These are phyloP conservation scores for Notocelia uddmanniana DNA, from an alignment of 2,888 invertebrate species.

Conservation along the genomic window DNA sequence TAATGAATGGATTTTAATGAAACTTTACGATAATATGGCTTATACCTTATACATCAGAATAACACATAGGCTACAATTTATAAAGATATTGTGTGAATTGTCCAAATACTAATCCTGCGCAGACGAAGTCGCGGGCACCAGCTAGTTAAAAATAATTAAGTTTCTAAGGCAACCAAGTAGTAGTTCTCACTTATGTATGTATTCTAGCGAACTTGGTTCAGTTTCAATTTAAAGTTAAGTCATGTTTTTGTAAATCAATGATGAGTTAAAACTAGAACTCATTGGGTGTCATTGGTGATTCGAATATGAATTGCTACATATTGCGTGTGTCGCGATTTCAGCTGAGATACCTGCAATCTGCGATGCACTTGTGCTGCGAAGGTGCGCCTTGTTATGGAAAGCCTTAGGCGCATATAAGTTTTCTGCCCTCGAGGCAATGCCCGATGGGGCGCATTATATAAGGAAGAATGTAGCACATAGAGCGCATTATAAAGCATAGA, in stretches of 20 bases:
- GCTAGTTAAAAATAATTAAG: too few species aligned
- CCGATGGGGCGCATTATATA: constrained; percentile 37
- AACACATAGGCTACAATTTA: too few species aligned
- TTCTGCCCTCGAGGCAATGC: constrained; percentile 41
- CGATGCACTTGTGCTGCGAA: constrained; percentile 53
- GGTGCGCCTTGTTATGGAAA: constrained; percentile 54
- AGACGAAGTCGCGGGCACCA: too few species aligned
- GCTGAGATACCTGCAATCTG: constrained; percentile 2
- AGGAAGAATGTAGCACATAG: too few species aligned
- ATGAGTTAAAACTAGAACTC: neutral
- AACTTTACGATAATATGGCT: too few species aligned
- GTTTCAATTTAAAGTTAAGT: neutral
- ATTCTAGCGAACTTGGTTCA: neutral
- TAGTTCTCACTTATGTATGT: neutral
- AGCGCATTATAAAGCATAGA: too few species aligned
- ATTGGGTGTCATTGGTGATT: too few species aligned
- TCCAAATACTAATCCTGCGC: too few species aligned
- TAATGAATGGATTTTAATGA: too few species aligned
- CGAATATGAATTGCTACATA: neutral
- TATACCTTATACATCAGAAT: too few species aligned
- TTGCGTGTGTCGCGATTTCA: constrained; percentile 23
- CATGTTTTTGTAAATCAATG: neutral
- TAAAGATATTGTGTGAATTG: too few species aligned
- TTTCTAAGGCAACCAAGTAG: too few species aligned
- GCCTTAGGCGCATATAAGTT: constrained; percentile 46